Conservation (phyloP, 2,797 vertebrate genomes). For the Phrynocephalus forsythii region DNA sequence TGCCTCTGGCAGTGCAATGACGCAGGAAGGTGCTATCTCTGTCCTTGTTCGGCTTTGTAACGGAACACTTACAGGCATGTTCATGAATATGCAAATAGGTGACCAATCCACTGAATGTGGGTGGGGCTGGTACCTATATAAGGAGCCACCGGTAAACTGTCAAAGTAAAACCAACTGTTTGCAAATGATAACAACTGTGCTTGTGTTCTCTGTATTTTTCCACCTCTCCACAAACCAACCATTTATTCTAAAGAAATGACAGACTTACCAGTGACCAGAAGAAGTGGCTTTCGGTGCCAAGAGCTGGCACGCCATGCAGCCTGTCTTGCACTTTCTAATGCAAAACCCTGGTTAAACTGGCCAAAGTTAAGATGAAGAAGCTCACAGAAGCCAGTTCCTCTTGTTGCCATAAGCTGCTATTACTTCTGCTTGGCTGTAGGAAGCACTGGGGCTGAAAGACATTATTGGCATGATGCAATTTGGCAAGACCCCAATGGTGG, state of each 20-base stretch:
- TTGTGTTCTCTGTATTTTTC: background rate
- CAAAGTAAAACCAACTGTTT: background rate
- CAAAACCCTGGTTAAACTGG: background rate
- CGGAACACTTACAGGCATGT: no score
- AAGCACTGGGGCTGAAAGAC: background rate
- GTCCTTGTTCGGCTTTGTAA: no score
- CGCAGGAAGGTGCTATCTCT: no score
- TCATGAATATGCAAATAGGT: no score
- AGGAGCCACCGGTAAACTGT: no score
- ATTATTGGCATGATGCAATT: background rate
- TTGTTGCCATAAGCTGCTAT: background rate
- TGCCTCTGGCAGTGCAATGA: no score
- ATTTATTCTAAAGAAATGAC: background rate
- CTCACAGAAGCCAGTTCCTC: background rate
- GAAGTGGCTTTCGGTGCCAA: background rate
- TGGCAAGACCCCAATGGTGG: background rate
- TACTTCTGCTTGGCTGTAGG: background rate
- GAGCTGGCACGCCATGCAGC: background rate
- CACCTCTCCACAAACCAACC: no score
- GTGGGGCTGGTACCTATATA: no score
- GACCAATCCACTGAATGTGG: no score
- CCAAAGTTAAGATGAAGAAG: background rate
- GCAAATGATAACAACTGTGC: fast-evolving
- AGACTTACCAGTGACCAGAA: background rate
- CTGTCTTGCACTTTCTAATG: background rate